phyloP scores from a whole-genome alignment of 2,888 invertebrate species.

The Alitta virens region DNA sequence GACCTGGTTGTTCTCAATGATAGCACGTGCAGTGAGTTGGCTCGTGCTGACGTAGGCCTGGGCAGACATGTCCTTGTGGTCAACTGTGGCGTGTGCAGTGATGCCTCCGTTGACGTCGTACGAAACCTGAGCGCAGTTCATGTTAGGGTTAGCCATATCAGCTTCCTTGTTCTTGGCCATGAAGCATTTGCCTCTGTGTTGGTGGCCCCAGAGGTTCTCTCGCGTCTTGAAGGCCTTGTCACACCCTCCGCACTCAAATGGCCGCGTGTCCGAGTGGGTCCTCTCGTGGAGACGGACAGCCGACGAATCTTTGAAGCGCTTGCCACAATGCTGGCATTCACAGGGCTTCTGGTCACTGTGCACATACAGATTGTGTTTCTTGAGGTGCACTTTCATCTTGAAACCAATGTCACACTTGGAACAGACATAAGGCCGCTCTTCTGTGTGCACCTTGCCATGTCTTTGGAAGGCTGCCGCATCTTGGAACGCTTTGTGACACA shows the following conservation, averaged over 20 bases:
- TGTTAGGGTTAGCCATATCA: background rate
- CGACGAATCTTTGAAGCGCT: slow-evolving; percentile 32
- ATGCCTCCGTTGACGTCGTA: slow-evolving; percentile 8
- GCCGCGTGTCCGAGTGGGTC: slow-evolving; percentile 29
- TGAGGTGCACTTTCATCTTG: slow-evolving; percentile 34
- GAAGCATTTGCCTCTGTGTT: slow-evolving; percentile 29
- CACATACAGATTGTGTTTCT: slow-evolving; percentile 34
- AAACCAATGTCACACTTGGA: slow-evolving; percentile 28
- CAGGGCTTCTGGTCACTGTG: slow-evolving; percentile 33
- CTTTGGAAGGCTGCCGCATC: slow-evolving; percentile 26
- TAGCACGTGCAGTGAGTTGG: slow-evolving; percentile 15
- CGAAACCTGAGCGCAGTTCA: background rate
- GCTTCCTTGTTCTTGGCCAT: slow-evolving; percentile 4
- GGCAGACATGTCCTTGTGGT: slow-evolving; percentile 16
- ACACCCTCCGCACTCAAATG: slow-evolving; percentile 26
- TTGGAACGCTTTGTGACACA: slow-evolving; percentile 29
- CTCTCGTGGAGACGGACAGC: slow-evolving; percentile 32
- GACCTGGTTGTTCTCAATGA: slow-evolving; percentile 16
- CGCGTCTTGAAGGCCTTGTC: slow-evolving; percentile 33
- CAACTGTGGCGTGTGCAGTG: slow-evolving; percentile 10
- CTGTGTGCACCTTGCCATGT: slow-evolving; percentile 28
- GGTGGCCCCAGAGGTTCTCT: slow-evolving; percentile 35
- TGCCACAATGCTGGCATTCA: slow-evolving; percentile 32
- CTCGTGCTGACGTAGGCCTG: slow-evolving; percentile 15
- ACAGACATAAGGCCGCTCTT: slow-evolving; percentile 30